A percentile compares a stretch with the other conserved stretches of the same genome.
These are phyloP conservation scores for Drosophila algonquin DNA, from an alignment of 2,888 invertebrate species.

Conservation along the genomic window DNA sequence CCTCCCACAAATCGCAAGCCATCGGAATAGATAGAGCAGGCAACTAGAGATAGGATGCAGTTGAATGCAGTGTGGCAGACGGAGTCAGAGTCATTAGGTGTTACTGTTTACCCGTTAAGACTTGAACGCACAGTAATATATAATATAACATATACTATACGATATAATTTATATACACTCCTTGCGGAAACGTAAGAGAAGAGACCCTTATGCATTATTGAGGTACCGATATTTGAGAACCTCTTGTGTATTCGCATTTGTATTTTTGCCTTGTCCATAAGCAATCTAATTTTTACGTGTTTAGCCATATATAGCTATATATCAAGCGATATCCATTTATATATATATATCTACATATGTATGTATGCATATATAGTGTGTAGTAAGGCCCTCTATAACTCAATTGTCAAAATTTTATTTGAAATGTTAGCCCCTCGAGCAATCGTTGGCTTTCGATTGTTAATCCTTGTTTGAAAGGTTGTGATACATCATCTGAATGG, in stretches of 20 bases:
- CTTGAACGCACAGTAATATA: constrained; percentile 65
- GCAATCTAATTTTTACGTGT: constrained; percentile 67
- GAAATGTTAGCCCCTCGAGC: constrained; percentile 21
- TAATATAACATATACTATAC: constrained; percentile 30
- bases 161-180: constrained; percentile 14
- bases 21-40: constrained; percentile 57
- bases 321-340: constrained; percentile 47
- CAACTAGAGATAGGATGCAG: not conserved
- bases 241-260: constrained; percentile 71
- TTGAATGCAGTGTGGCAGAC: not conserved
- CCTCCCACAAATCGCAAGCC: constrained; percentile 78
- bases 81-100: constrained; percentile 51
- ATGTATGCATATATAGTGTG: constrained; percentile 54
- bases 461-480: constrained; percentile 73
- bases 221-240: constrained; percentile 38
- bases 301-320: constrained; percentile 62
- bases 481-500: constrained; percentile 64
- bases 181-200: constrained; percentile 19
- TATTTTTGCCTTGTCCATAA: constrained; percentile 71
- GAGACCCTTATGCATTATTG: constrained; percentile 39
- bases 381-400: constrained; percentile 62
- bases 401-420: constrained; percentile 66
- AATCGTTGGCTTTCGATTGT: constrained; percentile 44
- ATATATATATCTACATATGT: constrained; percentile 37
- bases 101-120: constrained; percentile 49